phyloP scores from a whole-genome alignment of 2,888 invertebrate genomes.

The Campaea margaritaria region DNA sequence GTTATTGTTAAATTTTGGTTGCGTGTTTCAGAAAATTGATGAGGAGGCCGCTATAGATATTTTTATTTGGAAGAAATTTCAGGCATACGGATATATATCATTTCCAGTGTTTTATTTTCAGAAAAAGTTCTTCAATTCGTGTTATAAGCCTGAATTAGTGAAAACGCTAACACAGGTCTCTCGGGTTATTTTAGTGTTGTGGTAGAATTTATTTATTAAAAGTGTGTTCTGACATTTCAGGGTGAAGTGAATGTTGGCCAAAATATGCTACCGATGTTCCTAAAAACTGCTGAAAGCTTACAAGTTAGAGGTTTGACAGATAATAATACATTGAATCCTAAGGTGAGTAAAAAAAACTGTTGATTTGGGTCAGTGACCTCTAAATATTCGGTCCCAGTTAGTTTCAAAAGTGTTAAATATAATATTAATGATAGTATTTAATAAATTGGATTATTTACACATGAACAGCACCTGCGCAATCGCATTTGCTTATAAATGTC shows the following conservation, averaged over 20 bases:
- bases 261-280: conserved; percentile 95
- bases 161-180: too few species aligned
- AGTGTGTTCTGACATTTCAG: conserved; percentile 59
- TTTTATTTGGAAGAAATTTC: too few species aligned
- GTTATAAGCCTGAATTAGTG: too few species aligned
- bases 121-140: too few species aligned
- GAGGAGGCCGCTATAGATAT: too few species aligned
- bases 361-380: background rate
- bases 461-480: conserved; percentile 15
- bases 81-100: too few species aligned
- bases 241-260: conserved; percentile 96
- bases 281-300: conserved; percentile 96
- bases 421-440: background rate
- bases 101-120: too few species aligned
- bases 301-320: conserved; percentile 95
- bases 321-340: conserved; percentile 88
- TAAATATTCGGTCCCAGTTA: background rate
- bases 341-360: conserved; percentile 61
- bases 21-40: background rate
- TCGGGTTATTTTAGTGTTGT: background rate
- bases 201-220: background rate
- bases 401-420: background rate
- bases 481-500: conserved; percentile 7
- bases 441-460: conserved; percentile 1
- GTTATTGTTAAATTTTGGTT: background rate